Evolutionary conservation across 2,797 vertebrate species (phyloP), one percentile per base, ranked within the genome.

Genomic region (Karalla daura): DNA sequence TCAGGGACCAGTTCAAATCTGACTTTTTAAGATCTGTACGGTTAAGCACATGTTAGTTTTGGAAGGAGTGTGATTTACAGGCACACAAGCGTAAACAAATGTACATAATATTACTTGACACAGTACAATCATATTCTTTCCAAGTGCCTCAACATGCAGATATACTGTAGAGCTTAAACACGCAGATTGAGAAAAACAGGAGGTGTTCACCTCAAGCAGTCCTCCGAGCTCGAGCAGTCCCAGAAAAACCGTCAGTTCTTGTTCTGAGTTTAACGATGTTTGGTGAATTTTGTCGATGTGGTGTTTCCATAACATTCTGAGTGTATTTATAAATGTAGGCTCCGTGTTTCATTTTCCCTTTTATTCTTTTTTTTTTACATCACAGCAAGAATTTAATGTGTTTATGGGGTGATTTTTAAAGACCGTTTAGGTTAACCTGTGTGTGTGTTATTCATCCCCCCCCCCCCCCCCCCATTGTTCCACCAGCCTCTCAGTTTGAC

Each of bases 81-180:
- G 43, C 63, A 79, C 70, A 61, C 54, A 15, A 56, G 49, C 45
- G 45, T 60, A 63, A n/a, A 68, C 61, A 86, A 69, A 80, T 80
- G 81, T 81, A 84, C 74, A 86, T 83, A 87, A 46, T 49, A 68
- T n/a, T 36, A 60, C 76, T 59, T 50, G 70, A 81, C 63, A 54
- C 58, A 76, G 63, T 85, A 86, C 88, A 92, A 86, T 91, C 85
- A 87, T 85, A 63, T 87, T 90, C 89, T 91, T 92, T 93, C 88
- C 89, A 94, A 94, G 93, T 94, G 94, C 94, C 93, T 93, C 81
- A 84, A 83, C 68, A 73, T 86, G 81, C 80, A 87, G 78, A 85
- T 84, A 85, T 84, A 67, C 83, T 88, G 86, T 83, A 88, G 83
- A 86, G 64, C 66, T 78, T 63, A 62, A 74, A 70, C 61, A 60